phyloP scores from a whole-genome alignment of 2,797 vertebrate species.

The Hyperoplus lanceolatus region DNA sequence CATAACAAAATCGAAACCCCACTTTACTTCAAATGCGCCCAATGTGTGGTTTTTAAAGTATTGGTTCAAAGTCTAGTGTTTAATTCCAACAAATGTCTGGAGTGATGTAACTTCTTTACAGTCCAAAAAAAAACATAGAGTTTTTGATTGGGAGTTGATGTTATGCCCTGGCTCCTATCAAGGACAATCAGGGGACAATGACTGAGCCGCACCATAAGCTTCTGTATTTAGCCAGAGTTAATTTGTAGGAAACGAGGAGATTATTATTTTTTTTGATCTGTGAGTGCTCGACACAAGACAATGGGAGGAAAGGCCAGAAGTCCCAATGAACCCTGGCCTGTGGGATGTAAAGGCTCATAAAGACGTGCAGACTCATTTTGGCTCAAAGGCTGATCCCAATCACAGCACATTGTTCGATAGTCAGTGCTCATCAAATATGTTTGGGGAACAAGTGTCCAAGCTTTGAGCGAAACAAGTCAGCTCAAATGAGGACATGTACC shows the following conservation, averaged over 20 bases:
- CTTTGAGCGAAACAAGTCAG: background rate
- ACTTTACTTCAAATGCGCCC: background rate
- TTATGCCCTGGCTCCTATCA: too few relatives aligned
- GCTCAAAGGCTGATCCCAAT: background rate
- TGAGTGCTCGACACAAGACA: background rate
- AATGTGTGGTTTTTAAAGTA: background rate
- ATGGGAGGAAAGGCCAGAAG: background rate
- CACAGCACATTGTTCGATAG: background rate
- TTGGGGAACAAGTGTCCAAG: background rate
- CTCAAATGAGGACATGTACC: background rate
- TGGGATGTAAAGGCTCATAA: background rate
- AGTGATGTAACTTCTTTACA: too few relatives aligned
- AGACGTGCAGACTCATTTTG: background rate
- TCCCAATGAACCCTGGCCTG: background rate
- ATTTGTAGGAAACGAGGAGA: background rate
- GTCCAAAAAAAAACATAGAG: too few relatives aligned
- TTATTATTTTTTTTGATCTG: background rate
- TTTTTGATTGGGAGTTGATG: too few relatives aligned
- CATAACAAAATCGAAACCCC: background rate
- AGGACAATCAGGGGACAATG: too few relatives aligned
- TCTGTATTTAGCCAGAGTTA: background rate
- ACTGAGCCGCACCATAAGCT: too few relatives aligned
- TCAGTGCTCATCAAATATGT: background rate
- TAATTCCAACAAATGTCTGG: too few relatives aligned
- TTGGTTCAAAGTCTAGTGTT: background rate